phyloP scores from a whole-genome alignment of 2,888 invertebrate genomes.

The Morpho helenor region DNA sequence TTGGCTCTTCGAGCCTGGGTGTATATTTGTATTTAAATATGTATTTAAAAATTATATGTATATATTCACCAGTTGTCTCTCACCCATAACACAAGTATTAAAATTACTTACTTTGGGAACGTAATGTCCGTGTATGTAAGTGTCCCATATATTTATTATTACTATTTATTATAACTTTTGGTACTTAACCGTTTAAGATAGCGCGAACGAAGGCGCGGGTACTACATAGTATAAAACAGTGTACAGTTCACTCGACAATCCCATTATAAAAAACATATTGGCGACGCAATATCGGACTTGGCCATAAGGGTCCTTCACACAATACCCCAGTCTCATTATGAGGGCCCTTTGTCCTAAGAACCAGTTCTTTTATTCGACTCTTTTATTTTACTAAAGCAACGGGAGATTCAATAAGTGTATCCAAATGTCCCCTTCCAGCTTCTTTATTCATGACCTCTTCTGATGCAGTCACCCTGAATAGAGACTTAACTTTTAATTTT shows the following conservation, averaged over 20 bases:
- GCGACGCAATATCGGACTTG: constrained; percentile 51
- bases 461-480: constrained; percentile 42
- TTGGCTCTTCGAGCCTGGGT: too few relatives aligned
- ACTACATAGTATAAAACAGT: too few relatives aligned
- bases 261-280: constrained; percentile 60
- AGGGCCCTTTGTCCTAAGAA: constrained; percentile 76
- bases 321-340: constrained; percentile 77
- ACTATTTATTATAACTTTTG: too few relatives aligned
- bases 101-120: too few relatives aligned
- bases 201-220: too few relatives aligned
- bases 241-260: not conserved
- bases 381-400: constrained; percentile 61
- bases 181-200: too few relatives aligned
- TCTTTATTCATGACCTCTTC: constrained; percentile 67
- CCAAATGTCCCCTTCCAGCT: constrained; percentile 64
- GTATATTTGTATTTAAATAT: too few relatives aligned
- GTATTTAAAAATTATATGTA: too few relatives aligned
- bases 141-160: too few relatives aligned
- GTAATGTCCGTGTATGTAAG: too few relatives aligned
- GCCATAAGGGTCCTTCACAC: constrained; percentile 66
- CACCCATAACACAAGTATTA: too few relatives aligned
- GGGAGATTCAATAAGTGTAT: constrained; percentile 72
- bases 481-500: constrained; percentile 63
- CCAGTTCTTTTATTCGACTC: constrained; percentile 66
- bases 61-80: too few relatives aligned